A percentile compares a stretch with the other conserved stretches of the same genome.
phyloP scores from a whole-genome alignment of 2,797 vertebrate genomes.

The Hipposideros larvatus region DNA sequence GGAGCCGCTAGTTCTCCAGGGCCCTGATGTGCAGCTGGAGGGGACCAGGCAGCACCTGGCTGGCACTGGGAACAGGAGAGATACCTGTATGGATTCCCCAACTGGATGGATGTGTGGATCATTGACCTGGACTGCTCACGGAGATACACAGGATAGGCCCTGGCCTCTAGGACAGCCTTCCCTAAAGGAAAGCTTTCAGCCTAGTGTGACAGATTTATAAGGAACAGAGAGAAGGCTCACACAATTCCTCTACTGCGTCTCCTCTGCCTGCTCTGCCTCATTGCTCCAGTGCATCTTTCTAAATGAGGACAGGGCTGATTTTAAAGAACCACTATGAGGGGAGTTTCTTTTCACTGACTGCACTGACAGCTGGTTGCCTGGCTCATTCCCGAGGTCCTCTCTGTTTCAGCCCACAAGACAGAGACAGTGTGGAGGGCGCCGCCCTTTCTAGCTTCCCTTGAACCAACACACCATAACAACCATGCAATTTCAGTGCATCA shows the following conservation, averaged over 20 bases:
- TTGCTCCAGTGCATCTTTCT: not conserved
- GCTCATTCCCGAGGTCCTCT: not conserved
- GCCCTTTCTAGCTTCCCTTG: not conserved
- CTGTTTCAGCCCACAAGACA: not conserved
- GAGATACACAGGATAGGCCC: not conserved
- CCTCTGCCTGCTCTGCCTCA: not conserved
- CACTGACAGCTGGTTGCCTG: not conserved
- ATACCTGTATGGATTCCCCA: not conserved
- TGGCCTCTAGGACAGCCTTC: not conserved
- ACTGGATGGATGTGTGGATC: not conserved
- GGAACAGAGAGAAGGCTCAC: not conserved
- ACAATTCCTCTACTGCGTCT: too few species aligned
- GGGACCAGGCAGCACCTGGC: too few species aligned
- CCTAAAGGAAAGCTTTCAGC: not conserved
- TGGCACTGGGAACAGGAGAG: not conserved
- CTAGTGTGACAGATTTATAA: not conserved
- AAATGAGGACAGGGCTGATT: not conserved
- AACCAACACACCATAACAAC: not conserved
- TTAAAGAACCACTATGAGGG: not conserved
- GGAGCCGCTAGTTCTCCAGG: not conserved
- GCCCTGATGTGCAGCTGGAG: not conserved
- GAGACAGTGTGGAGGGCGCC: rapidly evolving
- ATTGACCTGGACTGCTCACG: rapidly evolving
- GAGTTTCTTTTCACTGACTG: not conserved
- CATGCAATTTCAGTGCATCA: not conserved